Conservation (phyloP, 2,888 invertebrate species). For the Phragmatobia fuliginosa region DNA sequence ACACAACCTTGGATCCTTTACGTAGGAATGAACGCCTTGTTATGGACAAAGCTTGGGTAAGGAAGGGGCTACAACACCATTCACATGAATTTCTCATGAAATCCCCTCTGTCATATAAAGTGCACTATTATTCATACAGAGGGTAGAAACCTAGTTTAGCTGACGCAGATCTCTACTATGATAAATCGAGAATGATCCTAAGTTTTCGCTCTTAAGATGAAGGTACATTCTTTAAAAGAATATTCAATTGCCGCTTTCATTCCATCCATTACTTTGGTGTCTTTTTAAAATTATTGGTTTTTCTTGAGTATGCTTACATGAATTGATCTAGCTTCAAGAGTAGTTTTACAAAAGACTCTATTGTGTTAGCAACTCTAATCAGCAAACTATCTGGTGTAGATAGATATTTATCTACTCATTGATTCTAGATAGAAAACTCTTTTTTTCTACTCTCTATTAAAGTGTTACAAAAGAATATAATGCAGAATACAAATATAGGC, state of each 20-base stretch:
- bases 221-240: constrained; percentile 13
- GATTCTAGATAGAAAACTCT: no score
- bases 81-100: constrained; percentile 72
- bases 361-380: not conserved
- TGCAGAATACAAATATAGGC: no score
- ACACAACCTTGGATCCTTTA: constrained; percentile 54
- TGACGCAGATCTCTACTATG: constrained; percentile 69
- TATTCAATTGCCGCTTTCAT: not conserved
- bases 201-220: constrained; percentile 46
- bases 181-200: constrained; percentile 66
- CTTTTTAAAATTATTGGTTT: no score
- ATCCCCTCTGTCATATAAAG: constrained; percentile 75
- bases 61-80: constrained; percentile 58
- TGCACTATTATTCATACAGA: constrained; percentile 77
- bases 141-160: constrained; percentile 65
- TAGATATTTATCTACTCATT: no score
- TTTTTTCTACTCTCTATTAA: no score
- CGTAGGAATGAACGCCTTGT: constrained; percentile 60
- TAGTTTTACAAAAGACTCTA: no score
- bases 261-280: not conserved
- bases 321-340: no score
- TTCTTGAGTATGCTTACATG: no score
- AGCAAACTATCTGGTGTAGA: no score
- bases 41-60: constrained; percentile 68
- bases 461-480: no score